Base-by-base conservation (phyloP, 1,140 invertebrate genomes). In the Cherax destructor region DNA sequence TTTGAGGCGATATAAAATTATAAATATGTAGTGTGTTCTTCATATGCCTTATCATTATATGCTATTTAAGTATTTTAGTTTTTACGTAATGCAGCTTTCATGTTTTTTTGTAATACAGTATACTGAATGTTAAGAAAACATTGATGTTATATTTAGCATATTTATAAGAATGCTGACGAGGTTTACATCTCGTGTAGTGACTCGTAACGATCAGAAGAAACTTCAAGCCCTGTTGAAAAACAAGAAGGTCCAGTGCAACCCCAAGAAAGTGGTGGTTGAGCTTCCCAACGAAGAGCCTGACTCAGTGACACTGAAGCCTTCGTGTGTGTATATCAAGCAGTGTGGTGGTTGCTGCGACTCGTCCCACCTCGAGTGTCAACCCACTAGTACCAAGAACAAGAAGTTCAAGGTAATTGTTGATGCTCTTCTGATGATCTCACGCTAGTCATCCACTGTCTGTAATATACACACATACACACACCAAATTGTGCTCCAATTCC, bases 281-380 rank as follows among this genome's bases (percentile, higher is more conserved):
- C 89, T 91, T 13, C 83, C 89, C 21, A 91, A 91, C 61, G 59
- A 78, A 4, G 72, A 91, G 2, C 47, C 50, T 9, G 21, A 65
- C 83, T 21, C 1, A 16, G 24, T 69, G 1, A 61, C 41, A 21
- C 56, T 91, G 76, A 24, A 86, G 41, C 89, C 89, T n/a, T 84
- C 83, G 30, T 91, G 89, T 69, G 89, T 91, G 74, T 91, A 91
- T 41, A 91, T 91, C 89, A 85, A 74, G 83, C 89, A 86, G 76
- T 91, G 89, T 49, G 52, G 89, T 9, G 89, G 89, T 10, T 91
- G 89, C 59, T 91, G 89, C 47, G 49, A 78, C 21, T 78, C 81
- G 4, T 50, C 72, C 21, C 16, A 49, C 13, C 83, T 91, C 4
- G 83, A 91, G 76, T 91, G 89, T 72, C 21, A 18, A 9, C 89